Evolutionary conservation across 1,140 invertebrate genomes (phyloP), one percentile per base, ranked within the genome.

Genomic region (Drosophila hydei): DNA sequence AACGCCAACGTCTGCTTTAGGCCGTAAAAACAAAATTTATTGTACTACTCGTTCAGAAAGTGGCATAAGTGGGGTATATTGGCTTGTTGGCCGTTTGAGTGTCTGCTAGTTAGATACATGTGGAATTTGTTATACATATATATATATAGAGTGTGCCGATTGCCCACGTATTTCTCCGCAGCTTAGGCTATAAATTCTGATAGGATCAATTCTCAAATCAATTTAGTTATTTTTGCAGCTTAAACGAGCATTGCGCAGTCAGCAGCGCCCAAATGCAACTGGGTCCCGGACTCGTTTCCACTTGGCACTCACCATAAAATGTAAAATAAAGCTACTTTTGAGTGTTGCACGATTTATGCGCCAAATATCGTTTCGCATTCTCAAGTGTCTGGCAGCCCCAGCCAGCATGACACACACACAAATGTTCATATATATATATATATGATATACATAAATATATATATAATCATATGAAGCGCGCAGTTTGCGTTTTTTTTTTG

Each of bases 1-100:
- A 88, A 72, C 63, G 85, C 54, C 77, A 75, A 4, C 60, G 61
- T 54, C 73, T 62, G 73, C 59, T 36, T 65, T 45, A 48, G 47
- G 65, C 40, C 69, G 63, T 87, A 75, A 87, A 80, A 64, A 52
- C 63, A 33, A 16, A 16, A 51, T 60, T 60, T 59, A 14, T 48
- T 48, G 8, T 4, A 11, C 11, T 33, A 3, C 30, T 6, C 11
- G 30, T 4, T 33, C 30, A 33, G 30, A 11, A 12, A 12, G 3
- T 2, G 30, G 9, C 30, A 4, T 3, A 11, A 33, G 12, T 0
- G 30, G 30, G 30, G 30, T 33, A 33, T 33, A 33, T 33, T 33
- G 30, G 30, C 12, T 33, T 33, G 30, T 11, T 33, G 9, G 11
- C 30, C 11, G 11, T 4, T 23, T 23, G 21, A 23, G 21, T 23